Percentiles rank a stretch among this genome's conserved stretches.
phyloP scores from a whole-genome alignment of 2,113 vertebrate genomes.

The Oceanodroma tethys region DNA sequence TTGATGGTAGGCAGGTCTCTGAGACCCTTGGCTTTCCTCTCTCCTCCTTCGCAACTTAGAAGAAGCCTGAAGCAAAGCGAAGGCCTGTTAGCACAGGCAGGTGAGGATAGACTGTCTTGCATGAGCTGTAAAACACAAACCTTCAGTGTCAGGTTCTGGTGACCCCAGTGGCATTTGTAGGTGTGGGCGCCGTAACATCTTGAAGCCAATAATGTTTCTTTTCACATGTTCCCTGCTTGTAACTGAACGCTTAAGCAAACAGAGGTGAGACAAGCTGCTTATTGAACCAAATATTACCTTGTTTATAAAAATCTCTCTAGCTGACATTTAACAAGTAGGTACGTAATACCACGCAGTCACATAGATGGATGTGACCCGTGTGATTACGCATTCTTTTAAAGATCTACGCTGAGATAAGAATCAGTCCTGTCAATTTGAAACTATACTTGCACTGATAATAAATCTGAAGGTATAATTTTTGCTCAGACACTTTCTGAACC shows the following conservation, averaged over 20 bases:
- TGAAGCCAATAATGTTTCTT: neutral
- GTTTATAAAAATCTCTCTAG: neutral
- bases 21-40: neutral
- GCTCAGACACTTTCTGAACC: neutral
- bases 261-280: neutral
- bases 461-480: neutral
- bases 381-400: neutral
- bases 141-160: neutral
- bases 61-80: neutral
- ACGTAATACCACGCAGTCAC: neutral
- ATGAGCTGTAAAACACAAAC: neutral
- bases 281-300: neutral
- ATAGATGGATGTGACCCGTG: neutral
- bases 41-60: neutral
- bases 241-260: neutral
- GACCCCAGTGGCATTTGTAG: neutral
- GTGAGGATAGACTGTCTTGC: fast-evolving
- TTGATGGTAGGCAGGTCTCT: neutral
- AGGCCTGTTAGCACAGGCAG: neutral
- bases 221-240: neutral
- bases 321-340: neutral
- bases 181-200: neutral
- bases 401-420: neutral
- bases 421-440: neutral
- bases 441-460: neutral